phyloP scores from a whole-genome alignment of 1,140 invertebrate genomes.

The Eulimnadia texana region DNA sequence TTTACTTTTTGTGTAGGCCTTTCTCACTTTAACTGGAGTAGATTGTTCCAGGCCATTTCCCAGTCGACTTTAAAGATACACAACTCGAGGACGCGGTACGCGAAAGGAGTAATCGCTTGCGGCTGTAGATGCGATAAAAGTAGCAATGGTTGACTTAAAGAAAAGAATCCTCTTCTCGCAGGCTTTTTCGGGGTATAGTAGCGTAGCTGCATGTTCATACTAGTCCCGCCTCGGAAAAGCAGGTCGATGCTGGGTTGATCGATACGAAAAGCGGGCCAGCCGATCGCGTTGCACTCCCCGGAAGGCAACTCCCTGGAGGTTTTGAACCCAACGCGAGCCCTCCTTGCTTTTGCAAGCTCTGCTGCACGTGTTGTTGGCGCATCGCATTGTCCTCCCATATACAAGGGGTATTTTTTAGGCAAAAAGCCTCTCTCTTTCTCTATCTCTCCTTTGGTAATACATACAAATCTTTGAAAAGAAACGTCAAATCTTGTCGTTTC shows the following conservation, averaged over 20 bases:
- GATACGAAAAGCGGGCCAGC: not conserved
- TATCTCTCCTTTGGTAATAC: too few species aligned
- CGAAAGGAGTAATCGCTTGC: not conserved
- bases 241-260: not conserved
- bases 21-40: not conserved
- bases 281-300: not conserved
- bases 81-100: not conserved
- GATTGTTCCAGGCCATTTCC: not conserved
- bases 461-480: too few species aligned
- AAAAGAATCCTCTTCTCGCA: not conserved
- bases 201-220: too few species aligned
- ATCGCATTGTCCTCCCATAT: not conserved
- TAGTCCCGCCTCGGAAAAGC: too few species aligned
- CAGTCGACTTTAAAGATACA: not conserved
- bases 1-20: not conserved
- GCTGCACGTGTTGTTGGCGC: not conserved
- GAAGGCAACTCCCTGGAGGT: not conserved
- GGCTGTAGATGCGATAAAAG: not conserved
- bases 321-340: not conserved
- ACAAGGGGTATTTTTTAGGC: too few species aligned
- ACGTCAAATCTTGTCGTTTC: too few species aligned
- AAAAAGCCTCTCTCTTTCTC: too few species aligned
- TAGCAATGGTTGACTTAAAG: not conserved
- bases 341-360: too few species aligned
- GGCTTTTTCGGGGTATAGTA: too few species aligned